These are phyloP conservation scores for Ginglymostoma cirratum DNA, from an alignment of 2,113 vertebrate species.

Conservation along the genomic window DNA sequence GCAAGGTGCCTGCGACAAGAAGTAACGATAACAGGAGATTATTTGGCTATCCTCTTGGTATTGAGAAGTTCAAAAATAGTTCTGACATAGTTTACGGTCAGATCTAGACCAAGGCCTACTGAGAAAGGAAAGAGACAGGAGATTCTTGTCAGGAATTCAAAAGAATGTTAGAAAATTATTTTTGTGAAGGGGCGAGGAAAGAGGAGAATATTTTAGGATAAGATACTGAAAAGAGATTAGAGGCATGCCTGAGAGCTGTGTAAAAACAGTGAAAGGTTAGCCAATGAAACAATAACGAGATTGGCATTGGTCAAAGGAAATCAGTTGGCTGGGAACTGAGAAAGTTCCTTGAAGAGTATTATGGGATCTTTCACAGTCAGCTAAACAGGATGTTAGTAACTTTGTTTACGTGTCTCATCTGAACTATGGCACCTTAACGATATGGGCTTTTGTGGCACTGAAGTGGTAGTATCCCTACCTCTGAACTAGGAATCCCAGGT, in stretches of 20 bases:
- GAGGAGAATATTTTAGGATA: background rate
- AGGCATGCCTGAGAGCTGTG: background rate
- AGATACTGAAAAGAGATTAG: background rate
- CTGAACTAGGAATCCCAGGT: too few relatives aligned
- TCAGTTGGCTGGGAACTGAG: background rate
- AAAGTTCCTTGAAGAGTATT: background rate
- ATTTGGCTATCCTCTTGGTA: background rate
- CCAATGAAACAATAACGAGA: background rate
- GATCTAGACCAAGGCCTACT: background rate
- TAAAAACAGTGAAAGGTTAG: background rate
- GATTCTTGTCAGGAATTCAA: background rate
- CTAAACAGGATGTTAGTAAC: background rate
- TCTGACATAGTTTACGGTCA: background rate
- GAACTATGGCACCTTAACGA: background rate
- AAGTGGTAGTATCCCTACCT: too few relatives aligned
- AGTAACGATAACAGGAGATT: conserved; percentile 25
- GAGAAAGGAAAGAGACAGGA: background rate
- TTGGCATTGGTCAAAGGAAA: background rate
- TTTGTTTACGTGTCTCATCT: background rate
- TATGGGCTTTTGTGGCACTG: background rate
- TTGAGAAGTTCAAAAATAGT: background rate
- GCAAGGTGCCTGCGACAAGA: background rate
- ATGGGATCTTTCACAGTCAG: background rate
- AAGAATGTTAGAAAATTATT: background rate
- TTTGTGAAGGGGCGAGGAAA: background rate